Evolutionary conservation across 2,113 vertebrate species (phyloP).

Genomic region (Myotis yumanensis): DNA sequence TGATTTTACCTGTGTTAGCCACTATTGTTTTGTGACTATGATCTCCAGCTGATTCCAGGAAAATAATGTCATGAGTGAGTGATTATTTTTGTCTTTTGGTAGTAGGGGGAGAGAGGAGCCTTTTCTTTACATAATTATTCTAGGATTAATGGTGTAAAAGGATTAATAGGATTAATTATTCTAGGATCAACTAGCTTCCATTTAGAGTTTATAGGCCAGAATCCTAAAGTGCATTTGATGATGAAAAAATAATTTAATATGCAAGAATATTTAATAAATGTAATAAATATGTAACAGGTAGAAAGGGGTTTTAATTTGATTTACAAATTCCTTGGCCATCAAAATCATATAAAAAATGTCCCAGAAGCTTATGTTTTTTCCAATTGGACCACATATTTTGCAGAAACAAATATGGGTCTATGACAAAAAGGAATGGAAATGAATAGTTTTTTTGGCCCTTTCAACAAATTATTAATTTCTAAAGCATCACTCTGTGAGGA

Average conservation of each 20-base stretch:
- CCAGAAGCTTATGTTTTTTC: background rate
- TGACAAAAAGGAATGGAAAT: background rate
- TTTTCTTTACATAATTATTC: slow-evolving; percentile 78
- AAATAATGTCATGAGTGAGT: slow-evolving; percentile 68
- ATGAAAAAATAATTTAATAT: slow-evolving; percentile 32
- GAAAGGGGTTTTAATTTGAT: slow-evolving; percentile 28
- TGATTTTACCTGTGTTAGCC: slow-evolving; percentile 33
- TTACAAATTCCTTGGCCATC: background rate
- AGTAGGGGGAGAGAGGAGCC: slow-evolving; percentile 19
- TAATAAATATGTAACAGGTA: slow-evolving; percentile 60
- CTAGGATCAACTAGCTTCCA: slow-evolving; percentile 72
- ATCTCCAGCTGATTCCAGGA: slow-evolving; percentile 70
- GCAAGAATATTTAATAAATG: slow-evolving; percentile 67
- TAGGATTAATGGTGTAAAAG: slow-evolving; percentile 21
- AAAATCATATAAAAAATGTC: background rate
- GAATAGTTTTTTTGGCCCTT: background rate
- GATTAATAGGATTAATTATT: slow-evolving; percentile 66
- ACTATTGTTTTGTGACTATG: slow-evolving; percentile 36
- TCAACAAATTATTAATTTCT: background rate
- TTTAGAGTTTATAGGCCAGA: slow-evolving; percentile 71
- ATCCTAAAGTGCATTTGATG: slow-evolving; percentile 60
- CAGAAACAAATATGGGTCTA: background rate
- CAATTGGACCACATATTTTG: background rate
- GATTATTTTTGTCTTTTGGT: slow-evolving; percentile 65
- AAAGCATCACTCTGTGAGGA: background rate